Evolutionary conservation across 2,113 vertebrate genomes (phyloP).

Genomic region (Malurus melanocephalus): DNA sequence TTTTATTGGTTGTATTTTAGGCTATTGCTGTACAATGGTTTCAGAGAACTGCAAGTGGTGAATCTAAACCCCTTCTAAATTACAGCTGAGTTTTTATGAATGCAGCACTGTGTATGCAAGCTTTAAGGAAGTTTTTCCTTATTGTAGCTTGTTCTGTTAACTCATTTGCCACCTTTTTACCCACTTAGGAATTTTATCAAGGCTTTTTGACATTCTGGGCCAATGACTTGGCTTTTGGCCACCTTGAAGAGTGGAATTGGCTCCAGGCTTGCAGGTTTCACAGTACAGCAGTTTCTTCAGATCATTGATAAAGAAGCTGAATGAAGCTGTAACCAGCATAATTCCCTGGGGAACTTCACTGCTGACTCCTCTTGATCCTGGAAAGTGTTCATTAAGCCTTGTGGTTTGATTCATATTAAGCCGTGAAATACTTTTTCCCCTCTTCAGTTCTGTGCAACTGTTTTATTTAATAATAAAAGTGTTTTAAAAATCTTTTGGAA

Average conservation of each 20-base stretch:
- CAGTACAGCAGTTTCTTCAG: neutral
- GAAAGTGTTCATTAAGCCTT: neutral
- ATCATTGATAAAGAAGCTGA: neutral
- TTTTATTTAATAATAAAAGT: neutral
- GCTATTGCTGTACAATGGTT: neutral
- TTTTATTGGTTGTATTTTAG: neutral
- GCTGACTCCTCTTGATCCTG: neutral
- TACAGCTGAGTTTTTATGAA: neutral
- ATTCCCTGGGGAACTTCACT: neutral
- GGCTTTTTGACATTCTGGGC: neutral
- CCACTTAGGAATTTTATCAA: neutral
- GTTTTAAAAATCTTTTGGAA: neutral
- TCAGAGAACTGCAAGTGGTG: accelerated
- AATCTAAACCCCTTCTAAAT: neutral
- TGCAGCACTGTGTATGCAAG: neutral
- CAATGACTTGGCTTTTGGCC: neutral
- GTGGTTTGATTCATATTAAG: neutral
- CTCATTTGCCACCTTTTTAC: neutral
- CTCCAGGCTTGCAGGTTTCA: neutral
- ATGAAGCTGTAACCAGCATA: neutral
- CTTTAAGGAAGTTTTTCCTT: neutral
- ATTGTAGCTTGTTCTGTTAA: neutral
- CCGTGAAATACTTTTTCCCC: neutral
- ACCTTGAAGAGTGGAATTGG: neutral
- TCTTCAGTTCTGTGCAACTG: neutral